Evolutionary conservation across 2,797 vertebrate genomes (phyloP), one percentile per base, ranked within the genome.

Genomic region (Geotrypetes seraphini): DNA sequence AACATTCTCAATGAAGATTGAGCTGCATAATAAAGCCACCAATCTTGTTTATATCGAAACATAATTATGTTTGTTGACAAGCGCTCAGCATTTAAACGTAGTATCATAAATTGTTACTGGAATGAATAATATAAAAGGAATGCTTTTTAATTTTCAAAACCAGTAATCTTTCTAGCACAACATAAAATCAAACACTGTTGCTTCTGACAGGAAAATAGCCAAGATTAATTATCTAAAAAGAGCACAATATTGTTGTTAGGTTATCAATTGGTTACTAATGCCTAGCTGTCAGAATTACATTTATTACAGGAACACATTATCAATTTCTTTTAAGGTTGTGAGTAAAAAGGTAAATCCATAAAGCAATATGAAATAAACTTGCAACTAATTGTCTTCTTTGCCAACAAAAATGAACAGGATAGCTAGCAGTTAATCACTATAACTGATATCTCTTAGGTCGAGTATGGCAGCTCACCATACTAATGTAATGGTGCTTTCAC

Each of bases 31-130:
- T 57, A 57, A 78, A 83, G 74, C 66, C 80, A 92, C 87, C 86
- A 85, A 88, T 96, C 89, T 89, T 89, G 75, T 88, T 90, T 90
- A 88, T 88, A 91, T 88, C 67, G 75, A 91, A 90, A 86, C 75
- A 79, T 89, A 88, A 94, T 92, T 88, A 92, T 84, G 80, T 83
- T 69, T 85, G 76, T 82, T 90, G 89, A 90, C 88, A 91, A 86
- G 81, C 34, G 44, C 75, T 88, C 74, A 87, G 85, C 80, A 78
- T 78, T 73, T 81, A 84, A 85, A 87, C 69, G 61, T 66, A 55
- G 74, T 77, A 79, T 83, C 87, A 83, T 92, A 92, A 92, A 92
- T 92, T 79, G 83, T 87, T 79, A 78, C 78, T 74, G 71, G 79
- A 71, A 88, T 83, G 84, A 87, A 76, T 78, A 73, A 79, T 69